Conservation (phyloP, 2,113 vertebrate species). For the Meleagris gallopavo region DNA sequence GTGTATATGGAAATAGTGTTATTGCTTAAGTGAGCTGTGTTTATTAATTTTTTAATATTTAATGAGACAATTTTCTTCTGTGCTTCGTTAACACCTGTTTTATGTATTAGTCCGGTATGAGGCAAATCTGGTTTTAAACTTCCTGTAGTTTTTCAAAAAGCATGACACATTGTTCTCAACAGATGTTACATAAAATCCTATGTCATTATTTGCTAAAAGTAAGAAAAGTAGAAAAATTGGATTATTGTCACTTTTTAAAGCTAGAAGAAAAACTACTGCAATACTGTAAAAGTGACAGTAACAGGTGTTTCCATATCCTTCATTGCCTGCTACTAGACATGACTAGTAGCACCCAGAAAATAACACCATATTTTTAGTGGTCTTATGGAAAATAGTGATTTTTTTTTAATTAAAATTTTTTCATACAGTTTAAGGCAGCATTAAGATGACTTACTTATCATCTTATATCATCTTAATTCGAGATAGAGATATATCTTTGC, state of each 20-base stretch:
- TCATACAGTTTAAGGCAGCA: not conserved
- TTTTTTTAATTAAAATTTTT: not conserved
- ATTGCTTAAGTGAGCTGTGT: not conserved
- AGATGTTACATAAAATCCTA: not conserved
- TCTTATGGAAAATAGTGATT: not conserved
- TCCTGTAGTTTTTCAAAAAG: not conserved
- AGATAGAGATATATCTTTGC: not conserved
- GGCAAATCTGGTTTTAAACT: not conserved
- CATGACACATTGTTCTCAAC: not conserved
- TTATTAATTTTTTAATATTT: no score
- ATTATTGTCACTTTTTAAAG: not conserved
- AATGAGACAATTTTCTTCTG: not conserved
- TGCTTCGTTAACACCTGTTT: not conserved
- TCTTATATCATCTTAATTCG: not conserved
- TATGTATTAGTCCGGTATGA: not conserved
- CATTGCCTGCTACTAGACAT: not conserved
- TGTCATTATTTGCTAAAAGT: not conserved
- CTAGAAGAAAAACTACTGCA: not conserved
- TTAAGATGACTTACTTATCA: not conserved
- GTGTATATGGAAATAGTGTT: not conserved
- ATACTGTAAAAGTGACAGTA: not conserved
- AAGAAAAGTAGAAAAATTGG: not conserved
- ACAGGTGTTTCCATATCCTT: not conserved
- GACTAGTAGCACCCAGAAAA: not conserved
- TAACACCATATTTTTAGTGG: not conserved